Evolutionary conservation across 1,140 invertebrate species (phyloP), one percentile per base, ranked within the genome.

Genomic region (Aethina tumida): DNA sequence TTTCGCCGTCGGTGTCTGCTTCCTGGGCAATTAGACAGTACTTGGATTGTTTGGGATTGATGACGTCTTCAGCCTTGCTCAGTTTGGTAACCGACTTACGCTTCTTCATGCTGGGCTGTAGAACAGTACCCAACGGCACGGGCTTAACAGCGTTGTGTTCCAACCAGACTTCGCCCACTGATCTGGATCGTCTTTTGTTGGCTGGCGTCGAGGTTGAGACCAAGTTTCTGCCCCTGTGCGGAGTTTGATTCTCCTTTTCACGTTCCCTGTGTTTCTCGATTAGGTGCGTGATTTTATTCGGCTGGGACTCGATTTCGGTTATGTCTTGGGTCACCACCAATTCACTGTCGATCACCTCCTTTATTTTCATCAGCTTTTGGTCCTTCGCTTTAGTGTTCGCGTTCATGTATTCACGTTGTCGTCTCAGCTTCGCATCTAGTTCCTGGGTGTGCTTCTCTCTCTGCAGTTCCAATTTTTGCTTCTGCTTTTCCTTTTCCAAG

Each of bases 21-120:
- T 91, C 82, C 65, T 97, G 93, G 1, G 89, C 81, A 15, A 93
- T 81, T 1, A 98, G 66, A 43, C 88, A 84, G 60, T 98, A 98
- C 59, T 92, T 92, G 0, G 78, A 82, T 17, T 79, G 79, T 43
- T 83, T 80, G 3, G 76, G 68, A 39, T 76, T 75, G 0, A 72
- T 74, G 15, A 92, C 70, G 56, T 92, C 84, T 33, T 70, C 76
- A 8, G 75, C 69, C 37, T 70, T 73, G 0, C 67, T 73, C 2
- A 97, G 62, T 55, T 85, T 89, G 0, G 78, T 81, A 0, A 96
- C 73, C 1, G 90, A 90, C 56, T 87, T 84, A 39, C 81, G 78
- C 54, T 84, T 81, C 20, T 75, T 75, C 54, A 95, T 77, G 21
- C 75, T 67, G 0, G 92, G 90, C 58, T 95, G 89, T 47, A 96